A percentile compares a stretch with the other conserved stretches of the same genome.
Conservation (phyloP, 2,797 vertebrate genomes). For the Sebastes iracundus region DNA sequence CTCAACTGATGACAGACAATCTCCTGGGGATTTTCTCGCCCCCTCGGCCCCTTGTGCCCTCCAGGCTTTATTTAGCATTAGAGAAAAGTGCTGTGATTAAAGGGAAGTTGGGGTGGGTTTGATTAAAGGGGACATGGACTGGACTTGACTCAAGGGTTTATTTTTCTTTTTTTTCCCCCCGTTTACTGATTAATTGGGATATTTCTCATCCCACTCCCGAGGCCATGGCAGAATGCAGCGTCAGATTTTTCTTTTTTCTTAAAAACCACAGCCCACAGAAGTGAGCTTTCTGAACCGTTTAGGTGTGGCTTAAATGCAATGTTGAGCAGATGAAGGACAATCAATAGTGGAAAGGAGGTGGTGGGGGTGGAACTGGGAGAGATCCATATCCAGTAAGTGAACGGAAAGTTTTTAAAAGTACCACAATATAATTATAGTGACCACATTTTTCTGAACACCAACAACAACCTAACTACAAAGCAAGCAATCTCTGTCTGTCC, state of each 20-base stretch:
- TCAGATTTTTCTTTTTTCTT: constrained; percentile 36
- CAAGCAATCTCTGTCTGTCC: no score
- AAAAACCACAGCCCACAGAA: constrained; percentile 49
- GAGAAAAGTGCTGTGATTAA: constrained; percentile 66
- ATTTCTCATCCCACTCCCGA: constrained; percentile 54
- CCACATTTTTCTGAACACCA: neutral
- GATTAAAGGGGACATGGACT: constrained; percentile 65
- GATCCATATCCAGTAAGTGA: constrained; percentile 16
- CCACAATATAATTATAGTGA: neutral
- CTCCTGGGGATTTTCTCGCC: constrained; percentile 47
- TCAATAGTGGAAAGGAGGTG: constrained; percentile 41
- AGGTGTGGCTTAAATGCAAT: constrained; percentile 50
- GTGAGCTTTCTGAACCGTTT: constrained; percentile 54
- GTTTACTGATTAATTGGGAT: constrained; percentile 67
- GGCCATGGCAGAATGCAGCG: constrained; percentile 61
- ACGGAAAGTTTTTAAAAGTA: constrained; percentile 37
- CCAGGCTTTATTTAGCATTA: constrained; percentile 64
- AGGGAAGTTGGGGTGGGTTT: constrained; percentile 61
- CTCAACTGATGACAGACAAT: constrained; percentile 51
- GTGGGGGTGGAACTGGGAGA: neutral
- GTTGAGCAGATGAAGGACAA: constrained; percentile 50
- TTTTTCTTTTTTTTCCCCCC: constrained; percentile 5
- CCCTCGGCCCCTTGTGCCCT: constrained; percentile 19
- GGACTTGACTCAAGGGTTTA: constrained; percentile 62
- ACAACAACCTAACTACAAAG: no score